Evolutionary conservation across 2,113 vertebrate genomes (phyloP).

Genomic region (Lates calcarifer): DNA sequence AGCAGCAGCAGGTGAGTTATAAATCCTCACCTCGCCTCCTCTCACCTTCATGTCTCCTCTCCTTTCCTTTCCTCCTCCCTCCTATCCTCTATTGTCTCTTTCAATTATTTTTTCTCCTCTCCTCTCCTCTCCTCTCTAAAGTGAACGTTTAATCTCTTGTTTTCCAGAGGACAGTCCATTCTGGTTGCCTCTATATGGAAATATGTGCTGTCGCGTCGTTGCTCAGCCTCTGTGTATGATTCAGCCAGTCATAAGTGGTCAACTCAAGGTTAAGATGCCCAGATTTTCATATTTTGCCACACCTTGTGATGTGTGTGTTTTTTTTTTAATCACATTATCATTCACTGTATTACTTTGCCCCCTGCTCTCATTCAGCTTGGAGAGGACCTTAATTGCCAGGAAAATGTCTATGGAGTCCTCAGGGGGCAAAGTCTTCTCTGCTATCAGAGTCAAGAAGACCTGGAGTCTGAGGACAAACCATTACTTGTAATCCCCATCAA

Average conservation of each 20-base stretch:
- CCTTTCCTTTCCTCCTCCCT: not conserved
- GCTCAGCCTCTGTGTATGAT: conserved; percentile 91
- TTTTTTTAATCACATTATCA: conserved; percentile 3
- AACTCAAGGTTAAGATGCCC: conserved; percentile 74
- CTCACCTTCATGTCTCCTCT: not conserved
- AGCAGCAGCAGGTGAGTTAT: conserved; percentile 81
- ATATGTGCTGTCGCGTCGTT: conserved; percentile 88
- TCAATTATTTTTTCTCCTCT: not conserved
- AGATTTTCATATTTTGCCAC: not conserved
- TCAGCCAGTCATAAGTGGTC: conserved; percentile 78
- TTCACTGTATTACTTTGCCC: conserved; percentile 4
- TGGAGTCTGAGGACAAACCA: conserved; percentile 73
- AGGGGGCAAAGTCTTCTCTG: conserved; percentile 85
- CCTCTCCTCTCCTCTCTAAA: not conserved
- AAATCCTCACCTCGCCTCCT: not conserved
- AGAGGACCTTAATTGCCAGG: conserved; percentile 75
- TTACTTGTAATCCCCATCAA: conserved; percentile 84
- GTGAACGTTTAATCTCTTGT: not conserved
- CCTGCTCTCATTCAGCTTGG: conserved; percentile 70
- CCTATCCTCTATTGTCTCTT: not conserved
- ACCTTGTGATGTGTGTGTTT: not conserved
- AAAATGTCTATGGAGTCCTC: conserved; percentile 82
- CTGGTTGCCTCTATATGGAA: conserved; percentile 92
- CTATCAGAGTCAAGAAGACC: conserved; percentile 76
- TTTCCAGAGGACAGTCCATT: conserved; percentile 87